Conservation (phyloP, 37 sponge, comb jelly and placozoan species). For the Bolinopsis microptera region DNA sequence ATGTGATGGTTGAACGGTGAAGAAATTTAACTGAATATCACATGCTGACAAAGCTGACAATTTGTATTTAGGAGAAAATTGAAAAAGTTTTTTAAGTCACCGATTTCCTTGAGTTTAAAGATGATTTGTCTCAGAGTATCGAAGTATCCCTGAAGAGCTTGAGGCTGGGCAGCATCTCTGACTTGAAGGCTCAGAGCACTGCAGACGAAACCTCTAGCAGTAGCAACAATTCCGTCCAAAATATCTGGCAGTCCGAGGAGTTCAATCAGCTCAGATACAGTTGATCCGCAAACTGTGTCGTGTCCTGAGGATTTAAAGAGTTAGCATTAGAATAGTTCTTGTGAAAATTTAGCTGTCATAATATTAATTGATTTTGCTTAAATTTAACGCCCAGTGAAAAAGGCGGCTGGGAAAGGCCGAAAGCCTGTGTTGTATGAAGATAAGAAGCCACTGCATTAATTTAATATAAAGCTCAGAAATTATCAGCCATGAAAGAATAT, state of each 20-base stretch:
- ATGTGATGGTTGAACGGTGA: no score
- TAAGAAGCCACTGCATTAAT: no score
- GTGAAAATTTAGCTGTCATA: no score
- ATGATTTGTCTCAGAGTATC: background rate
- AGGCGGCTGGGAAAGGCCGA: no score
- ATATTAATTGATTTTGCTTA: no score
- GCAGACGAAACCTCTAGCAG: background rate
- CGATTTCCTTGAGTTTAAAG: background rate
- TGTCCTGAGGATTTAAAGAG: background rate
- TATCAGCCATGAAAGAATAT: no score
- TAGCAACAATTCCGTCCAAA: background rate
- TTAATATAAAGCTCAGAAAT: no score
- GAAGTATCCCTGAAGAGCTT: conserved; percentile 36
- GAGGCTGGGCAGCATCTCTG: background rate
- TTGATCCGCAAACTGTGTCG: background rate
- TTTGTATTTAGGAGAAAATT: background rate
- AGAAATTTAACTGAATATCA: no score
- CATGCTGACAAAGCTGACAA: background rate
- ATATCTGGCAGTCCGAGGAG: background rate
- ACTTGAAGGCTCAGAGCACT: background rate
- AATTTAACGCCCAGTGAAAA: no score
- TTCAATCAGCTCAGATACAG: background rate
- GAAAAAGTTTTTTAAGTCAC: background rate
- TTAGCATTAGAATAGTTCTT: no score
- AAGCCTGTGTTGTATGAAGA: no score